These are phyloP conservation scores for Bedellia somnulentella DNA, from an alignment of 2,888 invertebrate species.

Conservation along the genomic window DNA sequence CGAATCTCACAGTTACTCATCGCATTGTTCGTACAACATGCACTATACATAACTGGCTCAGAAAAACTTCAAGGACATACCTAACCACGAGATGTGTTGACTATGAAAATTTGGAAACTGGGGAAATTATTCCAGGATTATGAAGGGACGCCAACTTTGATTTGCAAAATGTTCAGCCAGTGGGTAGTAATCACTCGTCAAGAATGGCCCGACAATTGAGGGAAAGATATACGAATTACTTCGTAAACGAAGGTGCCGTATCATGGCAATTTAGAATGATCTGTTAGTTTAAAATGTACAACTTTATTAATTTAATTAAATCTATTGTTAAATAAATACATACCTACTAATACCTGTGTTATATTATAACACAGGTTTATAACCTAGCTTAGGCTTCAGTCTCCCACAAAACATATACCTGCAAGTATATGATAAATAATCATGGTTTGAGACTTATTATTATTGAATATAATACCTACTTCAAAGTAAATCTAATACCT, in stretches of 20 bases:
- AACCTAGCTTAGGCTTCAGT: conserved; percentile 6
- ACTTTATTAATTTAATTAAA: conserved; percentile 4
- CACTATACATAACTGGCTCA: conserved; percentile 13
- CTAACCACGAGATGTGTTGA: conserved; percentile 6
- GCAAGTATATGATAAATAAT: conserved; percentile 8
- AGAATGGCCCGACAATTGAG: conserved; percentile 10
- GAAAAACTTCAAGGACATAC: conserved; percentile 8
- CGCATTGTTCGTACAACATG: conserved; percentile 10
- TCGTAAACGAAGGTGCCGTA: conserved; percentile 10
- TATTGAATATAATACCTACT: conserved; percentile 7
- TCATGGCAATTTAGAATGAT: conserved; percentile 10
- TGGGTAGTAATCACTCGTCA: conserved; percentile 10
- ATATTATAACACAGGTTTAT: conserved; percentile 6
- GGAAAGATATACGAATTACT: conserved; percentile 10
- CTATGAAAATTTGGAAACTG: conserved; percentile 12
- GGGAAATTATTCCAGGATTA: conserved; percentile 11
- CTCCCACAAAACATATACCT: conserved; percentile 7
- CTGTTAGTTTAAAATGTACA: conserved; percentile 7
- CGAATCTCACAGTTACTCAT: conserved; percentile 4
- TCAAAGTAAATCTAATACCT: conserved; percentile 7
- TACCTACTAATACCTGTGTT: conserved; percentile 7
- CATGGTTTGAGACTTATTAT: conserved; percentile 8
- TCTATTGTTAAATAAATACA: conserved; percentile 6
- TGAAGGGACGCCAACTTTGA: conserved; percentile 11
- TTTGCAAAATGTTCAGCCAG: conserved; percentile 10